Evolutionary conservation across 2,113 vertebrate species (phyloP).

Genomic region (Cochlearius cochlearius): DNA sequence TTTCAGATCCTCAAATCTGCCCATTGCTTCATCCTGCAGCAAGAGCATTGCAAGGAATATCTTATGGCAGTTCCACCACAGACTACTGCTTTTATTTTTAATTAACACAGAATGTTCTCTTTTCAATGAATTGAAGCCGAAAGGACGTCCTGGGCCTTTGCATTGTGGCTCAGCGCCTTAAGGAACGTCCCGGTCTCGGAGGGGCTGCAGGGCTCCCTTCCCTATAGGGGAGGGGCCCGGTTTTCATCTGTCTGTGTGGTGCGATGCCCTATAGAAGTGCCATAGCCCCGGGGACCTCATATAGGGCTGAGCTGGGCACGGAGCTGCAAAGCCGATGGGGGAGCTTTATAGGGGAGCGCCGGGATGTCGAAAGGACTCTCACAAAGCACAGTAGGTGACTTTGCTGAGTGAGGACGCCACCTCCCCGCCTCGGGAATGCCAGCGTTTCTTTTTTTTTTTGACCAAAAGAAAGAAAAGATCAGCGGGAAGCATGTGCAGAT

Average conservation of each 20-base stretch:
- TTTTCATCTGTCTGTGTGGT: background rate
- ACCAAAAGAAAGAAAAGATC: background rate
- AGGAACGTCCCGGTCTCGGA: background rate
- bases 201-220: background rate
- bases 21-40: background rate
- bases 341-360: background rate
- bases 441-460: background rate
- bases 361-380: background rate
- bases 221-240: background rate
- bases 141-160: background rate
- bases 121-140: background rate
- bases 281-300: background rate
- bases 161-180: background rate
- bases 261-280: background rate
- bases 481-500: fast-evolving
- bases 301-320: background rate
- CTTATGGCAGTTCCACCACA: background rate
- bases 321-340: background rate
- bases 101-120: background rate
- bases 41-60: background rate
- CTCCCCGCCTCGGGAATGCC: background rate
- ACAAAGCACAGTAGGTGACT: background rate
- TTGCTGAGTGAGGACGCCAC: background rate
- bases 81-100: background rate
- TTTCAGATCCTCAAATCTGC: background rate